Evolutionary conservation across 2,113 vertebrate species (phyloP), one percentile per base, ranked within the genome.

Genomic region (Hemichromis elongatus): DNA sequence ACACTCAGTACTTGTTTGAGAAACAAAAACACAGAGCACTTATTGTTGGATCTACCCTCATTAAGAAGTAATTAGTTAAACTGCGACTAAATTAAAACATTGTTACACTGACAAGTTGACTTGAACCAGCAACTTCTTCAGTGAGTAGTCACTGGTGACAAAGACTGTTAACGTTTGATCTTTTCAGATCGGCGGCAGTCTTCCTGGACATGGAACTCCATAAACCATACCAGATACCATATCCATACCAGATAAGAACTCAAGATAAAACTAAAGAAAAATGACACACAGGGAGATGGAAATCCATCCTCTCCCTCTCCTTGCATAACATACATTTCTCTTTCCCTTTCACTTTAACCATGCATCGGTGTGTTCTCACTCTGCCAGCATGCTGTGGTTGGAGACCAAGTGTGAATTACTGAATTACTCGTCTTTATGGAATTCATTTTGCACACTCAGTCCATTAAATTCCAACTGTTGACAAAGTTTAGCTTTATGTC

Each of bases 331-430:
- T 86, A 37, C 81, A 54, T 63, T 80, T 88, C 42, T 80, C 63
- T 86, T 78, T 59, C 77, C 50, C 37, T 55, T 53, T 89, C 52
- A 61, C 80, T 88, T 86, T 82, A 42, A 77, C 75, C 59, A 75
- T 75, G 56, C 82, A 85, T n/a, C n/a, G n/a, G 66, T 90, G 80
- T 86, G 82, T 53, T 82, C 85, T 83, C 56, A 56, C 12, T 42
- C 66, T 81, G 63, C 77, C 83, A 24, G 78, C 81, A 55, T 21
- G 18, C 68, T 24, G 77, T 85, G 87, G 82, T 77, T 68, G 1
- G 14, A 81, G 79, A 80, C 84, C 66, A 89, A 85, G 79, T 89
- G 86, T 81, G 19, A 89, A 84, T 89, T 77, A 89, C 85, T 81
- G 19, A 89, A 81, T 89, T 80, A 86, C 85, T 50, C 42, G n/a